Percentiles rank a stretch among this genome's conserved stretches.
phyloP scores from a whole-genome alignment of 64 coral and sea anemone genomes.

The Dendrophyllia cribrosa region DNA sequence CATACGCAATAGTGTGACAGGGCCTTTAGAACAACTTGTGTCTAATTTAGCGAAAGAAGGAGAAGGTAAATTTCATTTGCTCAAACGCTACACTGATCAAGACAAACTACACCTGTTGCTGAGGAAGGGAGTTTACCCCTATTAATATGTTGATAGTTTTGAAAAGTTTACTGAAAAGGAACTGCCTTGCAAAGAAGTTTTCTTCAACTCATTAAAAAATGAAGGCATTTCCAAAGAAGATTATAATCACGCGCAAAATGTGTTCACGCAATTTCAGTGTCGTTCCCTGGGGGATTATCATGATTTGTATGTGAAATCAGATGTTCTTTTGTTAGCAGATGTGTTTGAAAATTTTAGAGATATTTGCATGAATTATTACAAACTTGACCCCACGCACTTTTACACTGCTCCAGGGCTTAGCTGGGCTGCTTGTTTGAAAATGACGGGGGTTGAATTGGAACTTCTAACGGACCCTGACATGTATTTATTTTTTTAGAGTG shows the following conservation, averaged over 20 bases:
- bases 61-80: slow-evolving; percentile 20
- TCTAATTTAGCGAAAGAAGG: slow-evolving; percentile 36
- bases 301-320: slow-evolving; percentile 22
- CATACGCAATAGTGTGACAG: too few relatives aligned
- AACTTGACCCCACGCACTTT: slow-evolving; percentile 28
- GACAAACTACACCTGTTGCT: slow-evolving; percentile 15
- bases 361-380: slow-evolving; percentile 15
- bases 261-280: neutral
- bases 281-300: neutral
- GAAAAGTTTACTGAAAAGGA: neutral
- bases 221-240: neutral
- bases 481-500: slow-evolving; percentile 1
- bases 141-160: slow-evolving; percentile 14
- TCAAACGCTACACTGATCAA: neutral
- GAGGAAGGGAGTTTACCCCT: slow-evolving; percentile 34
- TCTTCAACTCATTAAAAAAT: neutral
- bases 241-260: slow-evolving; percentile 7
- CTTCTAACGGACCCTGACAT: slow-evolving; percentile 10
- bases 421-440: slow-evolving; percentile 14
- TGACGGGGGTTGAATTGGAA: slow-evolving; percentile 5
- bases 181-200: neutral
- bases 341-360: slow-evolving; percentile 3
- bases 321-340: slow-evolving; percentile 11
- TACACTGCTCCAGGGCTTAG: neutral
- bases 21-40: slow-evolving; percentile 47